A percentile compares a stretch with the other conserved stretches of the same genome.
These are phyloP conservation scores for Sacculina carcini DNA, from an alignment of 2,888 invertebrate species.

Conservation along the genomic window DNA sequence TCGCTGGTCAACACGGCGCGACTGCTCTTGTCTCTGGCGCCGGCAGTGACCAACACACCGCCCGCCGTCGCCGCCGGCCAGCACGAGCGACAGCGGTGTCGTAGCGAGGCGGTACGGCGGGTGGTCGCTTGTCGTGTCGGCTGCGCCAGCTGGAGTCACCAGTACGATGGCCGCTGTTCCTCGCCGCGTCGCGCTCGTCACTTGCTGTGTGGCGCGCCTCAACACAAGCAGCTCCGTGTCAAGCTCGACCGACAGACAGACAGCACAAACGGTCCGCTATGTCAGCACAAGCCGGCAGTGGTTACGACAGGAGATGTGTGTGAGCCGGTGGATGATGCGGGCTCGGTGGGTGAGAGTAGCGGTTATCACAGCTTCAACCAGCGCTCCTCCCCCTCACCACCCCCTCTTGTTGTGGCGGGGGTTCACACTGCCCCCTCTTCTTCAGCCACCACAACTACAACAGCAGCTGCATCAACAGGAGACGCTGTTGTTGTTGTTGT, in stretches of 20 bases:
- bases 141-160: conserved; percentile 48
- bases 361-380: conserved; percentile 14
- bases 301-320: conserved; percentile 1
- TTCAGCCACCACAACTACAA: no score
- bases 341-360: conserved; percentile 13
- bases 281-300: background rate
- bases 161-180: conserved; percentile 38
- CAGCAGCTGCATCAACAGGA: no score
- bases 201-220: conserved; percentile 10
- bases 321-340: conserved; percentile 8
- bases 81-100: conserved; percentile 4
- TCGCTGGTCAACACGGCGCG: conserved; percentile 16
- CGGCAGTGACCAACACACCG: conserved; percentile 12
- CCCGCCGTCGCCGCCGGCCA: conserved; percentile 9
- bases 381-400: conserved; percentile 11
- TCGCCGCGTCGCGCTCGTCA: conserved; percentile 15
- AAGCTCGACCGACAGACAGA: background rate
- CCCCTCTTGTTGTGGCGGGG: no score
- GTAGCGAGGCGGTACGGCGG: conserved; percentile 51
- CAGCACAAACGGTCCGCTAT: background rate
- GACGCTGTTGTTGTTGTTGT: no score
- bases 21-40: conserved; percentile 20
- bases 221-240: conserved; percentile 8
- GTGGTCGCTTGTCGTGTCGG: conserved; percentile 45
- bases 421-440: no score